Conservation (phyloP, 2,888 invertebrate species). For the Caenorhabditis drosophilae region DNA sequence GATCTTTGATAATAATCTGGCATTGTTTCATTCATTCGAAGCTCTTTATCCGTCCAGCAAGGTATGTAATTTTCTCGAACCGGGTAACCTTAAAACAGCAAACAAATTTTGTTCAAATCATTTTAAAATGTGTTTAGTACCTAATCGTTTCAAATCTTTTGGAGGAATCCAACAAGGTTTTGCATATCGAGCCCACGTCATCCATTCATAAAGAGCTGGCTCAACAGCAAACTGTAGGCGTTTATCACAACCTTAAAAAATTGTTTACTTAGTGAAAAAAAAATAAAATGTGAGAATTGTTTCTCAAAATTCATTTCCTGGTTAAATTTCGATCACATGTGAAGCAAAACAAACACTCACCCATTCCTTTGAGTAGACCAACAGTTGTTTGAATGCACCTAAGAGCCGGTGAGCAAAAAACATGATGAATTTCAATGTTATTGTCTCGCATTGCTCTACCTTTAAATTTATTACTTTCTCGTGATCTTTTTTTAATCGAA, state of each 20-base stretch:
- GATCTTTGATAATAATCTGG: constrained; percentile 41
- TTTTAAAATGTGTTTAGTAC: constrained; percentile 5
- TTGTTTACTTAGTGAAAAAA: neutral
- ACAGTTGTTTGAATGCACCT: constrained; percentile 85
- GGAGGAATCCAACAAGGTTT: constrained; percentile 81
- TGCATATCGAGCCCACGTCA: constrained; percentile 84
- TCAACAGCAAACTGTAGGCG: constrained; percentile 80
- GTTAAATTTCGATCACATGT: neutral
- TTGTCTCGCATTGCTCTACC: constrained; percentile 83
- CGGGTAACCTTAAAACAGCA: constrained; percentile 70
- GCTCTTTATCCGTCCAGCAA: constrained; percentile 71
- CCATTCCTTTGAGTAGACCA: constrained; percentile 71
- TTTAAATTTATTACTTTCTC: too few relatives aligned
- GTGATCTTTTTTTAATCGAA: too few relatives aligned
- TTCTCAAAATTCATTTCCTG: neutral
- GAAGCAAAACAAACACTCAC: too few relatives aligned
- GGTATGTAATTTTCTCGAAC: constrained; percentile 80
- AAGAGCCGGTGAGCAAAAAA: constrained; percentile 86
- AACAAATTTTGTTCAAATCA: neutral
- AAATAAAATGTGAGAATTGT: too few relatives aligned
- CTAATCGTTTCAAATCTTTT: constrained; percentile 61
- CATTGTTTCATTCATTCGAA: constrained; percentile 74
- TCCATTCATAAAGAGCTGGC: constrained; percentile 91
- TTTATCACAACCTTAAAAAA: constrained; percentile 24
- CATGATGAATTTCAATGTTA: constrained; percentile 78